Evolutionary conservation across 37 sponge, comb jelly and placozoan genomes (phyloP).

Genomic region (Corticium candelabrum): DNA sequence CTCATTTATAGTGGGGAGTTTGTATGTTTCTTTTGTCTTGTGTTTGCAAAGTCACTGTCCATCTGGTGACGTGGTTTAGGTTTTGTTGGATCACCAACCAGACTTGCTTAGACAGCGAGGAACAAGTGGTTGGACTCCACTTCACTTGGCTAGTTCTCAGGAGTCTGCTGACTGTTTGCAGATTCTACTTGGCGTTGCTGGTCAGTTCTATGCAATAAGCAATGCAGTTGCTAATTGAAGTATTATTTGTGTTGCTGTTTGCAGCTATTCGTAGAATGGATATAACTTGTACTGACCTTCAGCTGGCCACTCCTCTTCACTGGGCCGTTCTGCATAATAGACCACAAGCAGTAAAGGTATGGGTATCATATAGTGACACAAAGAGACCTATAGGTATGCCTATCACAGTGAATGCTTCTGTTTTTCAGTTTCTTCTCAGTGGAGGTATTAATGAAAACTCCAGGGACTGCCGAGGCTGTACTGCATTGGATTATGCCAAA

Average conservation of each 20-base stretch:
- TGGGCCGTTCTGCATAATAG: not conserved
- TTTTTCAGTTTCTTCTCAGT: not conserved
- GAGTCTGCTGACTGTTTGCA: not conserved
- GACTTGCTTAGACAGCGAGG: not conserved
- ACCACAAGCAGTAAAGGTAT: not conserved
- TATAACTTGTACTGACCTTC: not conserved
- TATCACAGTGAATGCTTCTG: no score
- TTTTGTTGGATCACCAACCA: not conserved
- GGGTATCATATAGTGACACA: not conserved
- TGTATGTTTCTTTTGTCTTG: no score
- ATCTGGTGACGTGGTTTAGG: no score
- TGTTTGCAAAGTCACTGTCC: no score
- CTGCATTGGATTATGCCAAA: not conserved
- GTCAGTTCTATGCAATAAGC: not conserved
- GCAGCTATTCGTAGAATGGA: not conserved
- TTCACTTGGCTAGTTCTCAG: not conserved
- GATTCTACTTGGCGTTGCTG: not conserved
- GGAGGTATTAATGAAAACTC: not conserved
- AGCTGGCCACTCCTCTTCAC: not conserved
- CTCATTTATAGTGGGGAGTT: no score
- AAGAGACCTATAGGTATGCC: no score
- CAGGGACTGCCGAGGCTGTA: not conserved
- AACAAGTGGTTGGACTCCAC: not conserved
- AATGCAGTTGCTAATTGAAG: not conserved
- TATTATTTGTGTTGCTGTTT: not conserved